Base-by-base conservation (phyloP, 2,113 vertebrate species). In the Chlorocebus sabaeus region DNA sequence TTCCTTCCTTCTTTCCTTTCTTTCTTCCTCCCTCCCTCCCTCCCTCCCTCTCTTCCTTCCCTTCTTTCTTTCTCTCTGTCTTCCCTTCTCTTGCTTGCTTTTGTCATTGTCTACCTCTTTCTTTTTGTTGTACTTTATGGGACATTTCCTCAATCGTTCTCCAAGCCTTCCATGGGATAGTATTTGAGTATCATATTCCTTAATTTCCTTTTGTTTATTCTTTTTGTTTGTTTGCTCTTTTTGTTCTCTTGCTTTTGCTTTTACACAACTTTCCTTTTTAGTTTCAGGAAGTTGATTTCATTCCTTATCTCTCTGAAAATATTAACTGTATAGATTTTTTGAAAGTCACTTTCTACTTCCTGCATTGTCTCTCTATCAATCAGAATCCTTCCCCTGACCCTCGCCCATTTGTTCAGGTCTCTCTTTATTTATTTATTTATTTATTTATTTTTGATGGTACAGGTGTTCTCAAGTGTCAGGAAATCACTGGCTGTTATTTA, bases 391-490 rank as follows among this genome's bases (percentile, higher is more conserved):
- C 35, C 40, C 38, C 16, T 30, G 38, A 18, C 12, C 11, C 23
- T 64, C 23, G 0, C 5, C 12, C 14, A 61, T n/a, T 79, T 55
- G 30, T 75, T 64, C 6, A 79, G 22, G 30, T 64, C 48, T 91
- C n/a, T 8, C 17, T 55, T 1, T 64, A 1, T 64, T 0, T 30
- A 0, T 35, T 2, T 68, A 38, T 32, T 23, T 25, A 38, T 17
- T 67, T n/a, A n/a, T n/a, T n/a, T n/a, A n/a, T n/a, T 50, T 55
- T 52, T 55, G 2, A 17, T 50, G 50, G 55, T 43, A 18, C 50
- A 82, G 75, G 27, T 0, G 0, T 43, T 43, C 43, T 43, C 79
- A 61, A 35, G 48, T 22, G n/a, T 85, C 35, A 50, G 72, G 27
- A 17, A 52, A 61, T 50, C 14, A 32, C 6, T 76, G 38, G 17